Base-by-base conservation (phyloP, 2,113 vertebrate genomes). In the Gavia stellata region DNA sequence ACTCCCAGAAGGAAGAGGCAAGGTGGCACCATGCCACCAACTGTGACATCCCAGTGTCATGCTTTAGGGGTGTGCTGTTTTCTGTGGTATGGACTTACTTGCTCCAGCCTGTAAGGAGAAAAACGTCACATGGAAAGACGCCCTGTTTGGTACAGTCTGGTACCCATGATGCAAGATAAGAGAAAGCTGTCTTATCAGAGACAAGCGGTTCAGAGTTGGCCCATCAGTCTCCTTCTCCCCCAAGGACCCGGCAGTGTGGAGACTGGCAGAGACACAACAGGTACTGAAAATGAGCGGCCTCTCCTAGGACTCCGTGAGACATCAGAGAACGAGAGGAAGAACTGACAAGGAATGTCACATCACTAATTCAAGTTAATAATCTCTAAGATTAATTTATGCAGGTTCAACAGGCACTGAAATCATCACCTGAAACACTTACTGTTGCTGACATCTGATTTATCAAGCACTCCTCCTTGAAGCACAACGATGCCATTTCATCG, bases 401-500 rank as follows among this genome's bases (percentile, higher is more conserved):
- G 21, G 47, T 61, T 91, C 68, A 79, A 29, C 0, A 0, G 65
- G 28, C 61, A 75, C 17, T 4, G 55, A 81, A 86, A 65, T 62
- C 28, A 18, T 21, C 6, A n/a, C 59, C 75, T 80, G 26, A 77
- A 45, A 53, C 34, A 97, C 98, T 98, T 91, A 99, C 99, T 86
- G 95, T 97, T 68, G 96, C 95, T 83, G 97, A 93, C 81, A 99
- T 96, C 77, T 98, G 98, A 80, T 93, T 98, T 63, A 99, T 97
- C 95, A 99, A 96, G 13, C 88, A 96, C 88, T 98, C 98, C 45
- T 99, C 99, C 95, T 97, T 98, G 71, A 94, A 96, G 86, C 96
- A 97, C 83, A 99, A 87, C 71, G 96, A 91, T 18, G 98, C 98
- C 98, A 99, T 98, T 94, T 99, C 98, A 83, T 98, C 96, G 81